A percentile compares a stretch with the other conserved stretches of the same genome.
phyloP scores from a whole-genome alignment of 2,797 vertebrate genomes.

The Mycteria americana region DNA sequence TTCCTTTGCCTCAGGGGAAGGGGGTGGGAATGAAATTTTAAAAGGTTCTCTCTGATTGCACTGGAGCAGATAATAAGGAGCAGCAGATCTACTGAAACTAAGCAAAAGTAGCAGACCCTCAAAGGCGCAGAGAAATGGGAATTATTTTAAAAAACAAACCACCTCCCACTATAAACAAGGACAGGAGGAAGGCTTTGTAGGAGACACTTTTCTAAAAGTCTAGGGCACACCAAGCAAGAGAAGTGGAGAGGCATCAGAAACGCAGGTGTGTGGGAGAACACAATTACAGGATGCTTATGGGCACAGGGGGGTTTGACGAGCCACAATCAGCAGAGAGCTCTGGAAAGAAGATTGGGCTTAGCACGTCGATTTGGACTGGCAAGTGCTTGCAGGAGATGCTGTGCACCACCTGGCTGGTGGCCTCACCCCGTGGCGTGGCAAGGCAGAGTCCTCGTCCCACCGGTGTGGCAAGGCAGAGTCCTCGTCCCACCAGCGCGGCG shows the following conservation, averaged over 20 bases:
- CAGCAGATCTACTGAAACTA: slow-evolving; percentile 42
- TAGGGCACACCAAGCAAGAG: background rate
- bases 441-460: background rate
- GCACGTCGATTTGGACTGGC: accelerated
- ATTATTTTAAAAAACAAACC: background rate
- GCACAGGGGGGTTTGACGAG: accelerated
- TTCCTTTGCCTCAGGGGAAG: slow-evolving; percentile 58
- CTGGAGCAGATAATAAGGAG: slow-evolving; percentile 61
- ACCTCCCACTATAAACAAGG: background rate
- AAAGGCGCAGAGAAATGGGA: background rate
- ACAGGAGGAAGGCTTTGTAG: background rate
- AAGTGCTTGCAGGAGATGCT: accelerated
- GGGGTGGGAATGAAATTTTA: slow-evolving; percentile 56
- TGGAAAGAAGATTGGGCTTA: background rate
- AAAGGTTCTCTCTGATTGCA: slow-evolving; percentile 48
- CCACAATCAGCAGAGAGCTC: background rate
- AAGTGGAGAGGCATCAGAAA: background rate
- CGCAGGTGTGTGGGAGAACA: background rate
- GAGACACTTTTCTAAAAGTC: background rate
- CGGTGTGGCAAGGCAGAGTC: background rate
- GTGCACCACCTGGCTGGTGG: background rate
- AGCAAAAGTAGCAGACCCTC: slow-evolving; percentile 16
- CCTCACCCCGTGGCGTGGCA: accelerated
- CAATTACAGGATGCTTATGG: background rate
- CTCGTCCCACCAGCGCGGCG: accelerated